Evolutionary conservation across 2,888 invertebrate species (phyloP), one percentile per base, ranked within the genome.

Genomic region (Eupelmus urozonus): DNA sequence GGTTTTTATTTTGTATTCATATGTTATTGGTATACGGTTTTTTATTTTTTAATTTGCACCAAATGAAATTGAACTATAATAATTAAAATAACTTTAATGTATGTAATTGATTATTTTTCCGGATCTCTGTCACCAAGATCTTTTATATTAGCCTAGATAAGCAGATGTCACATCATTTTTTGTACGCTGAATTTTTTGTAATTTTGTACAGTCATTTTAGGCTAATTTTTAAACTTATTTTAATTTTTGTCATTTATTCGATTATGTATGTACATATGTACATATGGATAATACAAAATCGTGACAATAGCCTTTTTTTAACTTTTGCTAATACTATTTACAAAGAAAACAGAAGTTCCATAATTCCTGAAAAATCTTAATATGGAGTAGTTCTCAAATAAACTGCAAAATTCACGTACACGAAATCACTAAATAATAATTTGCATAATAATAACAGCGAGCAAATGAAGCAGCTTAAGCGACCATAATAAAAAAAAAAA

Each of bases 271-370:
- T 16, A 57, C 2, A 20, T 5, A 18, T 18, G n/a, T n/a, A n/a
- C n/a, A n/a, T n/a, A n/a, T n/a, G n/a, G 51, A 51, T 57, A n/a
- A 20, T 18, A 20, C 57, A 16, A 2, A 16, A 13, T 57, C 16
- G 27, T 27, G 53, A 51, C 53, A 66, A 66, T 66, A 66, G 45
- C 11, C 34, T 34, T 40, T 40, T 51, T 67, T 40, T 23, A 40
- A 27, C 66, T 23, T 53, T 40, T 53, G 23, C 66, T 67, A 34
- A 65, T 34, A 66, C 51, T 13, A 27, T 53, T n/a, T 51, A 66
- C 27, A 11, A 27, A 66, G 16, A 13, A 7, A 16, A 45, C 4
- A 45, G 13, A 45, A 45, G 45, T 13, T 34, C 34, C 34, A 34
- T 34, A 34, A 5, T 34, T 34, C 34, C 3, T 34, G 3, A 34